Base-by-base conservation (phyloP, 1,140 invertebrate species). In the Branchinecta lynchi region DNA sequence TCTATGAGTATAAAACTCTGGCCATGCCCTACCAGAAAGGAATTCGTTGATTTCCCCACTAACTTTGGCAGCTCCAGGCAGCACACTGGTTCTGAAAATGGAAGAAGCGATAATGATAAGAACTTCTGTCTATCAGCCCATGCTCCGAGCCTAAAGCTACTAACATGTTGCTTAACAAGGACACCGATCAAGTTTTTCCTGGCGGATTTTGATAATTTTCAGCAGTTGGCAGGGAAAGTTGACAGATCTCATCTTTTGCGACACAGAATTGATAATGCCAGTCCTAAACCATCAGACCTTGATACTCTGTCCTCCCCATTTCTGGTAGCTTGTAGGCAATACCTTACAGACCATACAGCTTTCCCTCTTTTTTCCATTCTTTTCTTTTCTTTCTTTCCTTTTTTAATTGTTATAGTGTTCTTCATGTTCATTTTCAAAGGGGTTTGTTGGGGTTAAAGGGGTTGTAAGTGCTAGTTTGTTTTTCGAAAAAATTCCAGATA, bases 11-110 rank as follows among this genome's bases (percentile, higher is more conserved):
- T 60, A 60, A 15, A 60, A 15, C 17, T 60, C 51, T 15, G 51
- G 51, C 51, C 51, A 60, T 15, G 12, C 6, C 17, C 51, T 12
- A 60, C 17, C 6, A 20, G 51, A 60, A 3, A 60, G 51, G 17
- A 60, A 60, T 60, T 60, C 51, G 51, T 60, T 60, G 51, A 60
- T 60, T 60, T 60, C 51, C 17, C 12, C 51, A 20, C 51, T 20
- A 60, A 60, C 51, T 20, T 12, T 15, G 12, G 51, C 51, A 20
- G 51, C 12, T 12, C 51, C 51, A 15, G 12, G 12, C 51, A 60
- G 17, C 12, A 60, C 2, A 6, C 51, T 60, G 12, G 12, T 20
- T 60, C 51, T 60, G 17, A 60, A 60, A 20, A 60, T 15, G 17
- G 17, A 60, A 15, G 17, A 60, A 60, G 17, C 12, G 2, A 60